A percentile compares a stretch with the other conserved stretches of the same genome.
phyloP scores from a whole-genome alignment of 2,797 vertebrate genomes.

The Chrosomus eos region DNA sequence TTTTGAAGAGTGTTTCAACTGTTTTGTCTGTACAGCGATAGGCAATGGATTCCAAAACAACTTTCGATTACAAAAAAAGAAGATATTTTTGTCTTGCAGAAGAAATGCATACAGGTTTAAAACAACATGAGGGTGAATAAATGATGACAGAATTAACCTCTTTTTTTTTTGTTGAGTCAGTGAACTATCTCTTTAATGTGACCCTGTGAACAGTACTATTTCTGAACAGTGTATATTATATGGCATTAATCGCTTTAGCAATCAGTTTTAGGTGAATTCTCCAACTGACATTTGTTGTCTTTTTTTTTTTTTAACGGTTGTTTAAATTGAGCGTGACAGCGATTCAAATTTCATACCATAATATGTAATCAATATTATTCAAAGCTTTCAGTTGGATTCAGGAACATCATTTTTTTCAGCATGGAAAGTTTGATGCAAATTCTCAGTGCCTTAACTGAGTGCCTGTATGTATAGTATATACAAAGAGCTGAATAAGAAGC shows the following conservation, averaged over 20 bases:
- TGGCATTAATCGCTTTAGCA: neutral
- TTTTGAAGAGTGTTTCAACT: neutral
- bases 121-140: neutral
- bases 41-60: neutral
- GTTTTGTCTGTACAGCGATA: neutral
- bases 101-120: neutral
- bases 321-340: neutral
- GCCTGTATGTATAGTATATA: conserved; percentile 15
- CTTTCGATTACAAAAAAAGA: no score
- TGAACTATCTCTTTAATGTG: neutral
- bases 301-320: neutral
- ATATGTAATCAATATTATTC: conserved; percentile 29
- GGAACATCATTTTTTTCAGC: conserved; percentile 7
- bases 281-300: neutral
- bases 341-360: neutral
- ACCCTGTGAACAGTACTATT: neutral
- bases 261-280: neutral
- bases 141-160: neutral
- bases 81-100: neutral
- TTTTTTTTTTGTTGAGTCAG: neutral
- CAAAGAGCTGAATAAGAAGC: neutral
- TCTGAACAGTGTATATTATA: neutral
- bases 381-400: neutral
- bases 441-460: conserved; percentile 28
- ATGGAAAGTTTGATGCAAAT: conserved; percentile 9